Evolutionary conservation across 2,888 invertebrate species (phyloP), one percentile per base, ranked within the genome.

Genomic region (Melitaea athalia): DNA sequence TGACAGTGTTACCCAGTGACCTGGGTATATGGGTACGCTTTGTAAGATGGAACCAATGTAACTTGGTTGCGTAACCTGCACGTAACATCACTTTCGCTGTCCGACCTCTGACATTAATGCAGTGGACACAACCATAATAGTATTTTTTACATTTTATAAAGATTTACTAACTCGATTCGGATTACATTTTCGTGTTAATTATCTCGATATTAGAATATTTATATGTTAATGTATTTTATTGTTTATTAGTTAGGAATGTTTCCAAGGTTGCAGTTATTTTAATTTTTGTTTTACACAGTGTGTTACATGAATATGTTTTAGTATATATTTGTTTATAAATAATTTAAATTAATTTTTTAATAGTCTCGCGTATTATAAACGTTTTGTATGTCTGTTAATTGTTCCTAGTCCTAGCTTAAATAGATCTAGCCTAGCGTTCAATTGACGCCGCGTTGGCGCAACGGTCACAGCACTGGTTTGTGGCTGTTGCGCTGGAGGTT

Each of bases 31-130:
- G 38, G 38, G 79, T 79, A 75, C 72, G 72, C 72, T 71, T 73
- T 76, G 76, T 75, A 77, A 79, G 17, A 5, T 38, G 57, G 38
- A 42, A 57, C 78, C 77, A 77, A 76, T 78, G 78, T 76, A 38
- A 38, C 38, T 72, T 76, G 38, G 69, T 82, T 77, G 76, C 74
- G 75, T 68, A 80, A 81, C 17, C n/a, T 65, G 74, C 75, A 77
- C 78, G 79, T 77, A 79, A 79, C 79, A 72, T 78, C 79, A 73
- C 82, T 84, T 83, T 84, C 83, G 76, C 75, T 64, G 64, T 47
- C 50, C 75, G 78, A 84, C 81, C 84, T 79, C 69, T 82, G 83
- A 81, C 82, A 81, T 84, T 81, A 77, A 68, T 72, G 49, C 59
- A 61, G 55, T 64, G 70, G 68, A 70, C 69, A 70, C 45, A 33